Evolutionary conservation across 2,888 invertebrate genomes (phyloP).

Genomic region (Taenaris catops): DNA sequence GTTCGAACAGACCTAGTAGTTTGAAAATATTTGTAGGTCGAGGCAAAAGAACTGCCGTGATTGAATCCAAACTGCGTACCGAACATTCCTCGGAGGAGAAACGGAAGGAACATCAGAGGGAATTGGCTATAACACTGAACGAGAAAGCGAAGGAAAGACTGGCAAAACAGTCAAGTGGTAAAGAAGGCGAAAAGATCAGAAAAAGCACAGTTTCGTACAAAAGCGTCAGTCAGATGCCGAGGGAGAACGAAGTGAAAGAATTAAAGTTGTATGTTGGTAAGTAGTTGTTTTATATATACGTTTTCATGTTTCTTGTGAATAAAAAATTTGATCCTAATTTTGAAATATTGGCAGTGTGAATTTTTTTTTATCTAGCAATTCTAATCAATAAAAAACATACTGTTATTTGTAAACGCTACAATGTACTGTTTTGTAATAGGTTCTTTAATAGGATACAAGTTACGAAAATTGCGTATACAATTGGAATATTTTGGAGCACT

Average conservation of each 20-base stretch:
- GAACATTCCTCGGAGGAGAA: slow-evolving; percentile 99
- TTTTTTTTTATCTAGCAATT: too few relatives aligned
- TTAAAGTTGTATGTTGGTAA: slow-evolving; percentile 96
- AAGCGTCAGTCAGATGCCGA: slow-evolving; percentile 93
- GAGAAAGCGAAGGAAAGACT: slow-evolving; percentile 95
- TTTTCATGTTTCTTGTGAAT: too few relatives aligned
- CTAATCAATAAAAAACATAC: too few relatives aligned
- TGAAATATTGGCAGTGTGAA: too few relatives aligned
- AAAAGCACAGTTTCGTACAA: slow-evolving; percentile 98
- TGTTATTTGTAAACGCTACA: too few relatives aligned
- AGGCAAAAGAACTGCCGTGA: slow-evolving; percentile 93
- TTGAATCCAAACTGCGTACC: slow-evolving; percentile 95
- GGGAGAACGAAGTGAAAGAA: slow-evolving; percentile 95
- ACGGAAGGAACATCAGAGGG: slow-evolving; percentile 97
- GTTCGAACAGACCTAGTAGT: too few relatives aligned
- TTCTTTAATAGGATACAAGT: too few relatives aligned
- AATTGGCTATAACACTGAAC: slow-evolving; percentile 93
- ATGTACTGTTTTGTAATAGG: too few relatives aligned
- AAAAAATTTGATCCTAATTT: background rate
- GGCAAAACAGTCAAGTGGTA: slow-evolving; percentile 91
- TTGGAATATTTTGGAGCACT: too few relatives aligned
- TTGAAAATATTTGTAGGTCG: too few relatives aligned
- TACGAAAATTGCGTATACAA: too few relatives aligned
- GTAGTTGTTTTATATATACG: slow-evolving; percentile 33
- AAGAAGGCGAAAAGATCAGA: slow-evolving; percentile 92